Evolutionary conservation across 2,797 vertebrate genomes (phyloP).

Genomic region (Pseudomugil gertrudae): DNA sequence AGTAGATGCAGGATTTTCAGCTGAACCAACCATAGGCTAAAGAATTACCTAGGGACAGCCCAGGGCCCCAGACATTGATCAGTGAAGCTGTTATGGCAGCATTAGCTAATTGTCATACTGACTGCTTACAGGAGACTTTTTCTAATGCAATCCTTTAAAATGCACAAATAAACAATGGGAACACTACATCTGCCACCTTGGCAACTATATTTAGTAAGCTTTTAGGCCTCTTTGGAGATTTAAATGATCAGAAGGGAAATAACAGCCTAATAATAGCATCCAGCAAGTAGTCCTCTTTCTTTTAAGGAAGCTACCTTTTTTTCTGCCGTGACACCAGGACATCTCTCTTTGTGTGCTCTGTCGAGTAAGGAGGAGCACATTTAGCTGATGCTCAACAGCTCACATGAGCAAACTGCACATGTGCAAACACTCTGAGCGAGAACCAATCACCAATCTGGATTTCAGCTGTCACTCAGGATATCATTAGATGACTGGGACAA

Average conservation of each 20-base stretch:
- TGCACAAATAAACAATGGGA: background rate
- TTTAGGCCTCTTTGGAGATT: background rate
- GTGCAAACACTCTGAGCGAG: background rate
- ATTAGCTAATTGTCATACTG: background rate
- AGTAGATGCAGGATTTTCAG: background rate
- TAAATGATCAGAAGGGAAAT: background rate
- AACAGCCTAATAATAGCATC: background rate
- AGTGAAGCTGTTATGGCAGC: background rate
- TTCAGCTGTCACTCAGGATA: background rate
- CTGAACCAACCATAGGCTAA: background rate
- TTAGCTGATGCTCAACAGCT: background rate
- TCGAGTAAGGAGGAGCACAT: background rate
- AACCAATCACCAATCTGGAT: background rate
- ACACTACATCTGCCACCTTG: background rate
- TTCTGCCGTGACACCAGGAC: background rate
- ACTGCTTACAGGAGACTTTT: background rate
- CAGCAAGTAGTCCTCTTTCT: background rate
- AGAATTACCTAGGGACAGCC: background rate
- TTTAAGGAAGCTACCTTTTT: background rate
- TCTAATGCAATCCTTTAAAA: background rate
- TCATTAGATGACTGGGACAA: background rate
- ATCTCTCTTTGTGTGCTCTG: background rate
- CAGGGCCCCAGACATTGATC: constrained; percentile 1
- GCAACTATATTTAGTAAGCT: background rate
- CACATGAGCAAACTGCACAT: constrained; percentile 1